phyloP scores from a whole-genome alignment of 2,888 invertebrate species.

The Leuctra nigra region DNA sequence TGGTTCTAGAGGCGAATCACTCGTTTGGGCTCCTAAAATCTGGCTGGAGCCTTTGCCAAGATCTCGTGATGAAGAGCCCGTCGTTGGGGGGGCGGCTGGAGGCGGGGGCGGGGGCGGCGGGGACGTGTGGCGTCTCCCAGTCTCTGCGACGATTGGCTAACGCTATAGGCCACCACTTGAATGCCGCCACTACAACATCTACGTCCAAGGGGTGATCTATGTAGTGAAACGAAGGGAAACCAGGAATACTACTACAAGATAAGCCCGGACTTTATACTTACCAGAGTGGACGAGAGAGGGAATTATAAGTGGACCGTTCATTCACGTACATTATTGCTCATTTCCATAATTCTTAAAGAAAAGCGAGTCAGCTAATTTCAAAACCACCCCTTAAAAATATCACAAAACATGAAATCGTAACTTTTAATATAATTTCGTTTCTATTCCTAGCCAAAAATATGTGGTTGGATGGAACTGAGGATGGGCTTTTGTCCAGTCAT shows the following conservation, averaged over 20 bases:
- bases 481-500: background rate
- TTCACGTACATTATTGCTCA: background rate
- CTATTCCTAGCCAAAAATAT: background rate
- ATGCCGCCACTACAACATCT: background rate
- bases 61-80: slow-evolving; percentile 12
- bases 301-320: slow-evolving; percentile 4
- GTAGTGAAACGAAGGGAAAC: slow-evolving; percentile 6
- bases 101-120: background rate
- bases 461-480: background rate
- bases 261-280: background rate
- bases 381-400: background rate
- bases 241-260: too few relatives aligned
- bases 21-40: background rate
- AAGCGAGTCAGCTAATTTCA: background rate
- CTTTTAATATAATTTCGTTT: background rate
- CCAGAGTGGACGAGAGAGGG: background rate
- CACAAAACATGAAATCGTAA: background rate
- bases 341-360: slow-evolving; percentile 3
- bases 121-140: background rate
- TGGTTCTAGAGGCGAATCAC: background rate
- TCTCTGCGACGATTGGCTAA: slow-evolving; percentile 10
- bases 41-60: slow-evolving; percentile 1
- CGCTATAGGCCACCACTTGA: slow-evolving; percentile 10
- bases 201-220: background rate
- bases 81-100: background rate